These are phyloP conservation scores for Echiichthys vipera DNA, from an alignment of 2,797 vertebrate genomes.

Conservation along the genomic window DNA sequence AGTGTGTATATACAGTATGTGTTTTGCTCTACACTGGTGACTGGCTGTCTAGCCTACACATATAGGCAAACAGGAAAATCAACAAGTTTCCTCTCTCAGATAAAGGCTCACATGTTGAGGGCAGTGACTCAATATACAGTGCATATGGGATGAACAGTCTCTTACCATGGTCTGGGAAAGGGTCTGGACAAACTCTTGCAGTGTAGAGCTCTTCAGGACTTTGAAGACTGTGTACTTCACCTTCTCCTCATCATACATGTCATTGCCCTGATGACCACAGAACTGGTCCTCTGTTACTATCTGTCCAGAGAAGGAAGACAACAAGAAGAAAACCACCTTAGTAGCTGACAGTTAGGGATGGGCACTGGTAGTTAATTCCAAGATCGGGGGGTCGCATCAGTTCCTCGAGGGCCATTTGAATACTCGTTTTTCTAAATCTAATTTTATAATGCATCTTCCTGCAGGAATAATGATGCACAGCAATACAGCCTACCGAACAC, in stretches of 20 bases:
- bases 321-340: neutral
- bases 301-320: conserved; percentile 71
- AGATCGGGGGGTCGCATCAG: too few relatives aligned
- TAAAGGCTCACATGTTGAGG: neutral
- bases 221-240: conserved; percentile 99
- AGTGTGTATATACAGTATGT: neutral
- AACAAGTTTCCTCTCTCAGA: neutral
- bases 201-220: conserved; percentile 97
- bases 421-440: too few relatives aligned
- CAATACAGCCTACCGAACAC: too few relatives aligned
- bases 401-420: too few relatives aligned
- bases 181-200: conserved; percentile 98
- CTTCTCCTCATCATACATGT: conserved; percentile 99
- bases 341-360: neutral
- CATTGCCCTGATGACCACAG: conserved; percentile 99
- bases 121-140: too few relatives aligned
- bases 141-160: neutral
- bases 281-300: conserved; percentile 99
- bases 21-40: neutral
- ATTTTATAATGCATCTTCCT: too few relatives aligned
- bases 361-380: too few relatives aligned
- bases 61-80: conserved; percentile 26
- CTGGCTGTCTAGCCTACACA: neutral
- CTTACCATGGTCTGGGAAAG: conserved; percentile 99
- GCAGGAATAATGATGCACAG: too few relatives aligned